Conservation (phyloP, 2,797 vertebrate genomes). For the Momotus momota region DNA sequence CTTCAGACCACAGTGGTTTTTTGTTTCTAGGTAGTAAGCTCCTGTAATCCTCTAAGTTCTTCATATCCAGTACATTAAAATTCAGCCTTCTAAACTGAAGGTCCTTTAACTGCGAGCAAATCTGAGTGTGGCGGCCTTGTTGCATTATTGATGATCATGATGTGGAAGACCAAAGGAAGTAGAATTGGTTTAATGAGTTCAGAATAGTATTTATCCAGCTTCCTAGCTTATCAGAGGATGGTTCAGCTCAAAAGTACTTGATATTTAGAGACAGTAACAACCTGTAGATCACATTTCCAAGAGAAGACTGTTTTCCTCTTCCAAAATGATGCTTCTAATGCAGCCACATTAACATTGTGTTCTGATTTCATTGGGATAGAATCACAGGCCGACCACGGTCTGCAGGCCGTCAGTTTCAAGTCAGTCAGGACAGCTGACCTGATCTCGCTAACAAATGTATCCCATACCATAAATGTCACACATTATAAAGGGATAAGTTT, state of each 20-base stretch:
- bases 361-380: not conserved
- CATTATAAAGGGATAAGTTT: not conserved
- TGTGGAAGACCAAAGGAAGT: not conserved
- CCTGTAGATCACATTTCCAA: not conserved
- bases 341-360: not conserved
- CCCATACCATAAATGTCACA: not conserved
- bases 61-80: not conserved
- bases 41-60: conserved; percentile 16
- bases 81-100: not conserved
- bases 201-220: conserved; percentile 18
- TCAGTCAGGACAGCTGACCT: not conserved
- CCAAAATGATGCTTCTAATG: not conserved
- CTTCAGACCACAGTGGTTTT: not conserved
- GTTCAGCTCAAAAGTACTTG: not conserved
- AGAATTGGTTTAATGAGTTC: not conserved
- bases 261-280: not conserved
- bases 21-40: not conserved
- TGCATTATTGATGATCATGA: not conserved
- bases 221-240: not conserved
- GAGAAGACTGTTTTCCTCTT: not conserved
- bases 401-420: not conserved
- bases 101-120: not conserved
- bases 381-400: not conserved
- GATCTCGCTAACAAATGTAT: not conserved
- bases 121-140: not conserved